These are phyloP conservation scores for Sesia apiformis DNA, from an alignment of 2,888 invertebrate species.

Conservation along the genomic window DNA sequence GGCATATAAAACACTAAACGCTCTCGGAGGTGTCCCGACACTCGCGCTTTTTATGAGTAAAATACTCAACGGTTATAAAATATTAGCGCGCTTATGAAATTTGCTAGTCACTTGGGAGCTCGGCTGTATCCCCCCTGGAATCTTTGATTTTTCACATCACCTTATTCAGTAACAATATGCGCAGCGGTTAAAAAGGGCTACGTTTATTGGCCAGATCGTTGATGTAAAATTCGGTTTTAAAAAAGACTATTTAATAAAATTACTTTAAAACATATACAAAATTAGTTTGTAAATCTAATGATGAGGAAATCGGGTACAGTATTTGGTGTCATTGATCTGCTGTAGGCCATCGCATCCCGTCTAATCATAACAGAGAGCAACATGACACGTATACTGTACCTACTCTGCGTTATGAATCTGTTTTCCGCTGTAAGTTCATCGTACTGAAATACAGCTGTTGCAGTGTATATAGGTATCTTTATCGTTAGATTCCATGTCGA, in stretches of 20 bases:
- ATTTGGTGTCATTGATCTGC: slow-evolving; percentile 38
- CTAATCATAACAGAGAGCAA: slow-evolving; percentile 32
- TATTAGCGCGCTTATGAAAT: slow-evolving; percentile 47
- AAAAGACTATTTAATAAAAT: too few relatives aligned
- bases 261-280: too few relatives aligned
- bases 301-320: slow-evolving; percentile 15
- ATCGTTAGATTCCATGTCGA: too few relatives aligned
- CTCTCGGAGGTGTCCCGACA: slow-evolving; percentile 57
- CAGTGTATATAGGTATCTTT: too few relatives aligned
- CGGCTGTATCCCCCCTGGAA: slow-evolving; percentile 2
- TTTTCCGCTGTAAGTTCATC: background rate
- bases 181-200: too few relatives aligned
- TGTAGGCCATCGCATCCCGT: slow-evolving; percentile 17
- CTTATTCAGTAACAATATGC: too few relatives aligned
- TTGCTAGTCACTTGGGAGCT: slow-evolving; percentile 28
- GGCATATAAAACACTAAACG: slow-evolving; percentile 76
- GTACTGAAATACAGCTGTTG: too few relatives aligned
- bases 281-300: too few relatives aligned
- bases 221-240: too few relatives aligned
- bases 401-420: background rate
- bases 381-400: slow-evolving; percentile 9
- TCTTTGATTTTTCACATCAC: too few relatives aligned
- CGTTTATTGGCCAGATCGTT: too few relatives aligned
- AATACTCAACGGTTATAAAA: slow-evolving; percentile 36
- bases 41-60: slow-evolving; percentile 44